phyloP scores from a whole-genome alignment of 1,140 invertebrate species.

The Bombus breviceps region DNA sequence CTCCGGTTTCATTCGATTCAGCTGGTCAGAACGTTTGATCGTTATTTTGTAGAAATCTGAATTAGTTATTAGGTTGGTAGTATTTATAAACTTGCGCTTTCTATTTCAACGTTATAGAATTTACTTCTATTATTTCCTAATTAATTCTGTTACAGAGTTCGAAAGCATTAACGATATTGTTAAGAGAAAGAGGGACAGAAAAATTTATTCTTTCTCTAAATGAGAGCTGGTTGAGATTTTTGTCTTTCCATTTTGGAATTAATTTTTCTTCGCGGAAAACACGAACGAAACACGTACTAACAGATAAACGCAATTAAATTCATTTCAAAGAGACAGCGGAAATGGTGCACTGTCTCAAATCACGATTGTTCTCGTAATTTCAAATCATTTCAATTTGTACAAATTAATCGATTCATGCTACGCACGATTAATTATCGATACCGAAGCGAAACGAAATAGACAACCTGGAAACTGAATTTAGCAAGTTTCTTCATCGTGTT shows the following conservation, averaged over 20 bases:
- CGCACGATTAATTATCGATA: background rate
- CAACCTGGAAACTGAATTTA: background rate
- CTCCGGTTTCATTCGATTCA: background rate
- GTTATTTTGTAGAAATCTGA: background rate
- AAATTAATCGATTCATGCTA: background rate
- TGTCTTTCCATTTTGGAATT: too few species aligned
- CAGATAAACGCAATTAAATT: background rate
- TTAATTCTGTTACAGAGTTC: too few species aligned
- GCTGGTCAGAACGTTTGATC: background rate
- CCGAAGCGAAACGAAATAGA: background rate
- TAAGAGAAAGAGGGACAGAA: too few species aligned
- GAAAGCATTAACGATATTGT: too few species aligned
- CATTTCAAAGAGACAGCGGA: background rate
- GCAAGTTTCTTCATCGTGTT: background rate
- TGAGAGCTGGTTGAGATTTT: background rate
- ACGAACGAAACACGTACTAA: too few species aligned
- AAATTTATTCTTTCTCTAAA: background rate
- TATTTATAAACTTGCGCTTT: accelerated
- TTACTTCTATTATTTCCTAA: background rate
- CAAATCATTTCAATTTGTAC: background rate
- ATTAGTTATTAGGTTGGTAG: background rate
- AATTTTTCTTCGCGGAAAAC: too few species aligned
- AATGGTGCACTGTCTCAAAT: background rate
- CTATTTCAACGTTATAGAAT: background rate
- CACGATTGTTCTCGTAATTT: background rate